phyloP scores from a whole-genome alignment of 1,140 invertebrate species.

The Aporrectodea caliginosa region DNA sequence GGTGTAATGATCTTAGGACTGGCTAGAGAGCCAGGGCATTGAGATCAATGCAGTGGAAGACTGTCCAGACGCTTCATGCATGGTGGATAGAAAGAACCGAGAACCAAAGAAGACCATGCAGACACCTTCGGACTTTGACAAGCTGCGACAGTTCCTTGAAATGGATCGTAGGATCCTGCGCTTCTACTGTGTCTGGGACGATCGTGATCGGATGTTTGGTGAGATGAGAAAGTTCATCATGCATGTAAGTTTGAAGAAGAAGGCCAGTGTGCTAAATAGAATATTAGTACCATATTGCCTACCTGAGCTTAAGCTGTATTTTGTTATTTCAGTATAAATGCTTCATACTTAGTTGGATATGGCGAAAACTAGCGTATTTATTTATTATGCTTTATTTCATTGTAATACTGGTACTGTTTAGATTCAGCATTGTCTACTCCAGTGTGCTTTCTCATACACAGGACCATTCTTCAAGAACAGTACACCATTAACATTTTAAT shows the following conservation, averaged over 20 bases:
- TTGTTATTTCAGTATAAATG: no score
- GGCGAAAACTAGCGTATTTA: no score
- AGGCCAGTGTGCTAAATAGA: not conserved
- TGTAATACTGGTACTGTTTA: no score
- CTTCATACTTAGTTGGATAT: no score
- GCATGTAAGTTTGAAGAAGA: constrained; percentile 33
- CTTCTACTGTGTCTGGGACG: constrained; percentile 75
- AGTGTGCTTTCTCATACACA: no score
- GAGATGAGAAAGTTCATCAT: constrained; percentile 53
- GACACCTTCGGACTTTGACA: constrained; percentile 53
- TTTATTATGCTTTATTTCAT: no score
- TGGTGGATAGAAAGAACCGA: constrained; percentile 44
- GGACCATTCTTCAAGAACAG: no score
- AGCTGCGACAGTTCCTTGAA: constrained; percentile 54
- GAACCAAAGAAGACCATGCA: constrained; percentile 29
- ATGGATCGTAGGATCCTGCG: constrained; percentile 59
- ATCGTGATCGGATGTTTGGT: constrained; percentile 55
- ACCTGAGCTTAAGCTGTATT: no score
- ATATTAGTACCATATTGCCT: no score
- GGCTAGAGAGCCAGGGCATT: constrained; percentile 75
- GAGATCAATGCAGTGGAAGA: constrained; percentile 67
- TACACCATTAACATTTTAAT: no score
- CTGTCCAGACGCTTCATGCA: constrained; percentile 69
- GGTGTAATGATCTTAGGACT: constrained; percentile 61
- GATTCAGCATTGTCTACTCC: no score